Conservation (phyloP, 2,888 invertebrate genomes). For the Catocala fraxini region DNA sequence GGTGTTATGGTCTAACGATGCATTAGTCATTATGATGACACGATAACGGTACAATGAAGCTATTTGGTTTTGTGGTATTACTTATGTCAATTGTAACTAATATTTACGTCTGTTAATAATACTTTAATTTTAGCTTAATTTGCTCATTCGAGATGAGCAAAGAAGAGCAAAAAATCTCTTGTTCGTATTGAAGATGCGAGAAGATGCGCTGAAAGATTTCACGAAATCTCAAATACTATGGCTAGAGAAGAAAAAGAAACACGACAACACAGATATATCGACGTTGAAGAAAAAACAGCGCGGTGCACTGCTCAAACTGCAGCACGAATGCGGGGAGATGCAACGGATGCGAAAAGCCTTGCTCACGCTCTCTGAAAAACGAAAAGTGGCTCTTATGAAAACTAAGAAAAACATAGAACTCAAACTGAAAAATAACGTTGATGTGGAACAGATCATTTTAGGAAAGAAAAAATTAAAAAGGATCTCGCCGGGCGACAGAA, state of each 20-base stretch:
- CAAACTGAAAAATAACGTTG: slow-evolving; percentile 72
- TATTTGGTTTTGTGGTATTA: neutral
- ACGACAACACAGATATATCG: slow-evolving; percentile 79
- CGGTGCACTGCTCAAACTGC: slow-evolving; percentile 88
- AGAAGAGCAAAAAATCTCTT: slow-evolving; percentile 81
- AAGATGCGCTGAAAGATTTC: slow-evolving; percentile 82
- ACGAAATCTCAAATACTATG: slow-evolving; percentile 84
- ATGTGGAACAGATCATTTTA: slow-evolving; percentile 73
- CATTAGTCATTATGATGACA: neutral
- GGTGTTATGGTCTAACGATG: slow-evolving; percentile 34
- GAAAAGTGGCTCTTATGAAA: slow-evolving; percentile 79
- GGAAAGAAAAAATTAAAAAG: slow-evolving; percentile 78
- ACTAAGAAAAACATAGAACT: slow-evolving; percentile 81
- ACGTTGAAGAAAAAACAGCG: slow-evolving; percentile 90
- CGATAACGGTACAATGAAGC: neutral
- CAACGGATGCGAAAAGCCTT: slow-evolving; percentile 85
- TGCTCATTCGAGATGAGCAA: slow-evolving; percentile 85
- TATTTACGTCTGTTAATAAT: neutral
- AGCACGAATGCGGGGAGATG: slow-evolving; percentile 91
- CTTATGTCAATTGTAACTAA: neutral
- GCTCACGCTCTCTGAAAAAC: slow-evolving; percentile 76
- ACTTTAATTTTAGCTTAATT: slow-evolving; percentile 75
- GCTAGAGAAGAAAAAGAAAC: slow-evolving; percentile 82
- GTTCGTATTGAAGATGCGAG: slow-evolving; percentile 81
- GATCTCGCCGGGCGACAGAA: slow-evolving; percentile 61